phyloP scores from a whole-genome alignment of 30 jellyfish, hydroid and myxozoan genomes.

The Chrysaora quinquecirrha region DNA sequence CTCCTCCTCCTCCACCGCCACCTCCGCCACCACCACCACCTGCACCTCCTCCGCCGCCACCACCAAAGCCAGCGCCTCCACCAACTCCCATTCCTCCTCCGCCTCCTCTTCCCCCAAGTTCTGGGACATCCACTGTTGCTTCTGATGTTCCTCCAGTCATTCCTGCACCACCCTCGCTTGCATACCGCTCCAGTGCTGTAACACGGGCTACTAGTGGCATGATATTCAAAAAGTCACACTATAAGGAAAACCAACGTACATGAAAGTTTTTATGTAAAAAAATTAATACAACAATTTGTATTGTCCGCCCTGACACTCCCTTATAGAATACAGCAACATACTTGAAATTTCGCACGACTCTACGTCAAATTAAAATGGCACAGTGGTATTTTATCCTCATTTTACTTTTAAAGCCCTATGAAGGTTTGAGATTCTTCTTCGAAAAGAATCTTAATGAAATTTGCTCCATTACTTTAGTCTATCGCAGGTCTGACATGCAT shows the following conservation, averaged over 20 bases:
- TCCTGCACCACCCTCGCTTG: conserved; percentile 99
- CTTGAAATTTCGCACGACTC: not conserved
- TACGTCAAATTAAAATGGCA: not conserved
- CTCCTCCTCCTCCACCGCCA: conserved; percentile 66
- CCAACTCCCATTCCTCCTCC: conserved; percentile 84
- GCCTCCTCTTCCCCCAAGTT: conserved; percentile 83
- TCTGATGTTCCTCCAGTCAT: conserved; percentile 93
- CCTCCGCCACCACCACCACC: conserved; percentile 93
- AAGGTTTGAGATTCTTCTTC: too few species aligned
- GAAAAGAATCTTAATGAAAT: too few species aligned
- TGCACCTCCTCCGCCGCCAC: conserved; percentile 98
- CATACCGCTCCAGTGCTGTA: conserved; percentile 97
- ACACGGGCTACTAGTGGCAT: conserved; percentile 98
- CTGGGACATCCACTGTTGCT: conserved; percentile 30
- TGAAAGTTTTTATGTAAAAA: not conserved
- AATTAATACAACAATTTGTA: not conserved
- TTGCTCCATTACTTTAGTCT: too few species aligned
- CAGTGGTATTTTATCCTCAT: not conserved
- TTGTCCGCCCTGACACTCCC: not conserved
- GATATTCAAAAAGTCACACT: conserved; percentile 94
- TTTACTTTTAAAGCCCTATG: too few species aligned
- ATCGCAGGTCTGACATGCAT: too few species aligned
- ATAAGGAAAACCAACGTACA: not conserved
- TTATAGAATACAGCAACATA: not conserved
- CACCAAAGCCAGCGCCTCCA: conserved; percentile 96